Percentiles rank a stretch among this genome's conserved stretches.
phyloP scores from a whole-genome alignment of 2,797 vertebrate genomes.

The Sebastes hubbsi region DNA sequence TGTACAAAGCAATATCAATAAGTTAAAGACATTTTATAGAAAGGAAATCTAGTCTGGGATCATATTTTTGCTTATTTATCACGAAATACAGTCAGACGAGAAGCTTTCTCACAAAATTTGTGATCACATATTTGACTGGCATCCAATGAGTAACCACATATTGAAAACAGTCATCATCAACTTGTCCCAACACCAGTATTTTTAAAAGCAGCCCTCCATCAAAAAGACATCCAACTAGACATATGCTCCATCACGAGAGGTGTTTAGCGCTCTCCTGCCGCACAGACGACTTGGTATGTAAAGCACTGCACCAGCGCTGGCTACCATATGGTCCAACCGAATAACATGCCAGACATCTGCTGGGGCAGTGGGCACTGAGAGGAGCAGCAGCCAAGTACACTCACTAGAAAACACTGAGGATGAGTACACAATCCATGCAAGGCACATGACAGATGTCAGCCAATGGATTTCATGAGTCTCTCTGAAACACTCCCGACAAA shows the following conservation, averaged over 20 bases:
- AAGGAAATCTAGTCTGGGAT: not conserved
- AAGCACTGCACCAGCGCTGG: constrained; percentile 48
- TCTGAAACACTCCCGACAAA: constrained; percentile 10
- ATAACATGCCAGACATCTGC: constrained; percentile 68
- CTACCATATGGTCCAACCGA: constrained; percentile 58
- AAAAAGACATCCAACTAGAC: constrained; percentile 38
- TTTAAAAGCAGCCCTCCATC: constrained; percentile 8
- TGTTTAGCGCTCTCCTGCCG: constrained; percentile 27
- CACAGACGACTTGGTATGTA: constrained; percentile 43
- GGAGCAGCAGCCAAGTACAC: constrained; percentile 33
- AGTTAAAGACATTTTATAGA: not conserved
- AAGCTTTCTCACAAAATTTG: not conserved
- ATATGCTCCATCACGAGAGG: constrained; percentile 28
- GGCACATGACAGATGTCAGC: constrained; percentile 27
- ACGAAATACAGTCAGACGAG: not conserved
- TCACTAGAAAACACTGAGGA: constrained; percentile 30
- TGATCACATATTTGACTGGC: not conserved
- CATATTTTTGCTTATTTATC: not conserved
- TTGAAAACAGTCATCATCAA: not conserved
- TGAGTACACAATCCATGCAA: constrained; percentile 28
- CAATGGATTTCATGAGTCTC: constrained; percentile 2
- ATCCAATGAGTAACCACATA: not conserved
- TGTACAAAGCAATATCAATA: not conserved
- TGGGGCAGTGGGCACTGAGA: constrained; percentile 37
- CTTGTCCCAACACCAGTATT: not conserved